Percentiles rank a stretch among this genome's conserved stretches.
These are phyloP conservation scores for Luperina nickerlii DNA, from an alignment of 2,888 invertebrate species.

Conservation along the genomic window DNA sequence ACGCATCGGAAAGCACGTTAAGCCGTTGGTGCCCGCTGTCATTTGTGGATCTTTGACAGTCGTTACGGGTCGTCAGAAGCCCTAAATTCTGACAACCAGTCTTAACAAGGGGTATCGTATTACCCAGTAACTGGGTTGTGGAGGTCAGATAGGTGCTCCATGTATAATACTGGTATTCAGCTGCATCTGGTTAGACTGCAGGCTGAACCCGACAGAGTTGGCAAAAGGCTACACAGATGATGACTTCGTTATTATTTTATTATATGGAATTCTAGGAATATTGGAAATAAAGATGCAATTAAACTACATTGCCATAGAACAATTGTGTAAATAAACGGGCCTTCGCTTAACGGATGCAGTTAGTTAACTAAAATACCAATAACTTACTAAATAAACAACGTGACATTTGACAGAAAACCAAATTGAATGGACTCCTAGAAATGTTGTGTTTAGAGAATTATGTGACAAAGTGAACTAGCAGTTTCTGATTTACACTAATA, in stretches of 20 bases:
- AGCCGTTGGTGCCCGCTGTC: too few species aligned
- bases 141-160: too few species aligned
- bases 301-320: background rate
- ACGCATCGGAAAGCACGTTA: too few species aligned
- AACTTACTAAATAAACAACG: background rate
- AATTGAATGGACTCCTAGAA: conserved; percentile 1
- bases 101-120: too few species aligned
- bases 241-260: background rate
- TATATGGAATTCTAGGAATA: background rate
- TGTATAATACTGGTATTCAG: too few species aligned
- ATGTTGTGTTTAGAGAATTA: conserved; percentile 22
- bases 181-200: too few species aligned
- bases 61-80: too few species aligned
- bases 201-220: too few species aligned
- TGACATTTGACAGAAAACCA: conserved; percentile 23
- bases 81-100: too few species aligned
- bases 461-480: background rate
- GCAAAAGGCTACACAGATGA: too few species aligned
- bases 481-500: conserved; percentile 28
- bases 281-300: background rate
- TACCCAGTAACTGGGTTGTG: too few species aligned
- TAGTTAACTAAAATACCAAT: conserved; percentile 17
- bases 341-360: background rate
- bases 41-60: too few species aligned
- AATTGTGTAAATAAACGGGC: background rate